Percentiles rank a stretch among this genome's conserved stretches.
These are phyloP conservation scores for Eutrigla gurnardus DNA, from an alignment of 2,797 vertebrate species.

Conservation along the genomic window DNA sequence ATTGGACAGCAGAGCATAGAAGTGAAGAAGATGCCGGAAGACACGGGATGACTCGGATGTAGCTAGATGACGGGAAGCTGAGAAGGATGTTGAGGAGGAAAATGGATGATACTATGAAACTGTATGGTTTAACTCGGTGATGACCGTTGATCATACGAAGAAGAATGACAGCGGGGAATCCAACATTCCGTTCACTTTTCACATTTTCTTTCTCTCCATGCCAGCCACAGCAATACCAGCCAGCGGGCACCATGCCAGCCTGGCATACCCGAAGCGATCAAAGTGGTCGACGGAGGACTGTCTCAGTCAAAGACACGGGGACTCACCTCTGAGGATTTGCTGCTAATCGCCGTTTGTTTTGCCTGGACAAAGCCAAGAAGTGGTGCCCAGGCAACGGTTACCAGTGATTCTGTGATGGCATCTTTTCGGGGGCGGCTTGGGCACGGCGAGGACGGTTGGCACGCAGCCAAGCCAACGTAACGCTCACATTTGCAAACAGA, in stretches of 20 bases:
- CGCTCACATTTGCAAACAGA: constrained; percentile 65
- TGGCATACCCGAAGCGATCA: constrained; percentile 48
- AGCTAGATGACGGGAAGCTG: constrained; percentile 47
- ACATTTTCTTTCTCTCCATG: constrained; percentile 42
- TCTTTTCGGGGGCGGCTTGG: constrained; percentile 63
- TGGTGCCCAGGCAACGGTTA: constrained; percentile 70
- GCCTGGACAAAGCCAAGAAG: constrained; percentile 72
- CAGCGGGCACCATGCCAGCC: constrained; percentile 70
- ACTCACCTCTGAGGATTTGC: constrained; percentile 76
- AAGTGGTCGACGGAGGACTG: constrained; percentile 43
- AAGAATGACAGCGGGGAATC: constrained; percentile 35
- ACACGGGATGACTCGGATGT: constrained; percentile 54
- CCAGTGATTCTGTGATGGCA: constrained; percentile 74
- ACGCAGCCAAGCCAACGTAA: constrained; percentile 71
- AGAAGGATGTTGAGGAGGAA: constrained; percentile 42
- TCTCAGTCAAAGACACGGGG: constrained; percentile 57
- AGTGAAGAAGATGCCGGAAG: constrained; percentile 64
- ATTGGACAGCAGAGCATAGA: constrained; percentile 43
- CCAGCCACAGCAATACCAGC: constrained; percentile 55
- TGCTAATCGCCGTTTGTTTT: constrained; percentile 70
- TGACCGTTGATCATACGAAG: constrained; percentile 39
- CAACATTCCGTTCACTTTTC: constrained; percentile 34
- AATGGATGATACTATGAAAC: constrained; percentile 39
- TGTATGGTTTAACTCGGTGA: constrained; percentile 26
- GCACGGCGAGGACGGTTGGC: constrained; percentile 72